Evolutionary conservation across 2,888 invertebrate genomes (phyloP), one percentile per base, ranked within the genome.

Genomic region (Timandra comae): DNA sequence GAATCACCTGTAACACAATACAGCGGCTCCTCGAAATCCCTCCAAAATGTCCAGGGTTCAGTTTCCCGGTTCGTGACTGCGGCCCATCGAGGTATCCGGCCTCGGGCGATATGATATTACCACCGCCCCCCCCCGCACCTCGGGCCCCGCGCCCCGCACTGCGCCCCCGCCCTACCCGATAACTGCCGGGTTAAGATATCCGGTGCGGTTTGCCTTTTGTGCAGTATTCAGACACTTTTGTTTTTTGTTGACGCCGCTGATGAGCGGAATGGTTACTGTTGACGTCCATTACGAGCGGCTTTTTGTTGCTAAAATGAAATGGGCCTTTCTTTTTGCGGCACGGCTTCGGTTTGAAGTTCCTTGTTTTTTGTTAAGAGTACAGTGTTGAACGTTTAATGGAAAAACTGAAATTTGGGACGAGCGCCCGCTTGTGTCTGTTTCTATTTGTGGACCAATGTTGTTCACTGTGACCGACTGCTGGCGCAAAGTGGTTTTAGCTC

Each of bases 181-280:
- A 16, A 16, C 16, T 16, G 37, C 16, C 16, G 31, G 31, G 32
- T 25, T 33, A 24, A 33, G 37, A 27, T 34, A 27, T 32, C 35
- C 31, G 33, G 36, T 21, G n/a, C 26, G 29, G 32, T 10, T 34
- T 34, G 30, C 34, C 30, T 30, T 34, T 28, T 30, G 30, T 27
- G 16, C 16, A 35, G 38, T 29, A 32, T 32, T 32, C 35, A 29
- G 7, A 29, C 32, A 35, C 35, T 34, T 16, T 16, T 16, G 33
- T 37, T 29, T 33, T 33, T 37, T 24, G 37, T 34, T 31, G 33
- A 30, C 29, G 26, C 27, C 25, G 34, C 31, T 34, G 31, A 38
- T 31, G 38, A 39, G 34, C 34, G 38, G 32, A 26, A 11, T 22
- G 27, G 16, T 16, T 30, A 27, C 12, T 16, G 16, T 16, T 16